A percentile compares a stretch with the other conserved stretches of the same genome.
phyloP scores from a whole-genome alignment of 2,797 vertebrate genomes.

The Ibycter americanus region DNA sequence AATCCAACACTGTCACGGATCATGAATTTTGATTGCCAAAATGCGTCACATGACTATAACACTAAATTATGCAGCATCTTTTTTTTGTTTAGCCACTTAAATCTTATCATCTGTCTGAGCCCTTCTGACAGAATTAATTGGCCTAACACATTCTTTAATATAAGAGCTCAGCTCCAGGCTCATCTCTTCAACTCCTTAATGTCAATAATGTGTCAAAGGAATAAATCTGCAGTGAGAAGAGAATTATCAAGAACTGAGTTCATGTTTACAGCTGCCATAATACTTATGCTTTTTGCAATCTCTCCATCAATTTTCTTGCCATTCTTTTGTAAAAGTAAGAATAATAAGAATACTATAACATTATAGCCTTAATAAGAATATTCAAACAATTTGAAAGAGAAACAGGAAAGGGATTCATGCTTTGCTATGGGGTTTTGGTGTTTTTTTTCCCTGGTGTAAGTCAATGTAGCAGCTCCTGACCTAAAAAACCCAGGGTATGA shows the following conservation, averaged over 20 bases:
- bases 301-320: not conserved
- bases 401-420: not conserved
- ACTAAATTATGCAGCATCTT: not conserved
- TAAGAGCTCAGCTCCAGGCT: not conserved
- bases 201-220: not conserved
- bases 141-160: not conserved
- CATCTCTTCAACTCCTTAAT: not conserved
- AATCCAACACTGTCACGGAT: not conserved
- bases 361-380: not conserved
- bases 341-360: not conserved
- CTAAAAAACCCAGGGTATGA: not conserved
- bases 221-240: not conserved
- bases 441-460: not conserved
- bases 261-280: not conserved
- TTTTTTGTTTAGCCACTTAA: not conserved
- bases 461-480: not conserved
- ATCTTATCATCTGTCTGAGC: not conserved
- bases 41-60: not conserved
- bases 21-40: not conserved
- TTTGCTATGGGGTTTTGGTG: not conserved
- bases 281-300: not conserved
- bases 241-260: not conserved
- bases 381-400: not conserved
- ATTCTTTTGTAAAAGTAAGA: not conserved
- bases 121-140: not conserved